A percentile compares a stretch with the other conserved stretches of the same genome.
Conservation (phyloP, 1,140 invertebrate species). For the Bombus balteatus region DNA sequence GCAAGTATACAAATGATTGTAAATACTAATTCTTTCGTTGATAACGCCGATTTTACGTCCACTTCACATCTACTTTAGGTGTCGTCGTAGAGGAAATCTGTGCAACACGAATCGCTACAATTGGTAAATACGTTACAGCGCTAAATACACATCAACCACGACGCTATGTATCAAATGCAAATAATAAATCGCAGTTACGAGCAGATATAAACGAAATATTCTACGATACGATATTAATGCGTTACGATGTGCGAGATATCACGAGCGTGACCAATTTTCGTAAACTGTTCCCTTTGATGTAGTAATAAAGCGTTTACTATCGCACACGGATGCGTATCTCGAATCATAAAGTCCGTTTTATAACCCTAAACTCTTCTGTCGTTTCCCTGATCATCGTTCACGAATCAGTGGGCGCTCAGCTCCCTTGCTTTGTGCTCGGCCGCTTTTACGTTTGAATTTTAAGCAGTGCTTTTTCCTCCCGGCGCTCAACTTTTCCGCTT, state of each 20-base stretch:
- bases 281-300: slow-evolving; percentile 36
- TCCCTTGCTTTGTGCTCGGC: background rate
- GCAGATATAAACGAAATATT: slow-evolving; percentile 12
- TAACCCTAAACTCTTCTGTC: slow-evolving; percentile 11
- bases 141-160: background rate
- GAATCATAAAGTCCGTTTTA: slow-evolving; percentile 32
- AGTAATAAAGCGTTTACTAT: slow-evolving; percentile 46
- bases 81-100: too few species aligned
- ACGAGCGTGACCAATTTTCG: slow-evolving; percentile 27
- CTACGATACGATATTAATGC: slow-evolving; percentile 31
- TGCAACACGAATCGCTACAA: background rate
- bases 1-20: too few species aligned
- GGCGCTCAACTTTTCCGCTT: slow-evolving; percentile 17
- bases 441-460: slow-evolving; percentile 26
- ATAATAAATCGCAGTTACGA: slow-evolving; percentile 25
- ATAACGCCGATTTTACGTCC: background rate
- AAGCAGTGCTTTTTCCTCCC: slow-evolving; percentile 5
- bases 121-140: background rate
- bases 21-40: too few species aligned
- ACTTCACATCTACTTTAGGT: background rate
- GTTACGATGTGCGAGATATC: slow-evolving; percentile 33
- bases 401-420: slow-evolving; percentile 12
- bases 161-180: background rate
- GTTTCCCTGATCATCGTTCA: slow-evolving; percentile 39
- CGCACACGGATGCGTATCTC: background rate